phyloP scores from a whole-genome alignment of 2,797 vertebrate genomes.

The Acestrorhynchus altus region DNA sequence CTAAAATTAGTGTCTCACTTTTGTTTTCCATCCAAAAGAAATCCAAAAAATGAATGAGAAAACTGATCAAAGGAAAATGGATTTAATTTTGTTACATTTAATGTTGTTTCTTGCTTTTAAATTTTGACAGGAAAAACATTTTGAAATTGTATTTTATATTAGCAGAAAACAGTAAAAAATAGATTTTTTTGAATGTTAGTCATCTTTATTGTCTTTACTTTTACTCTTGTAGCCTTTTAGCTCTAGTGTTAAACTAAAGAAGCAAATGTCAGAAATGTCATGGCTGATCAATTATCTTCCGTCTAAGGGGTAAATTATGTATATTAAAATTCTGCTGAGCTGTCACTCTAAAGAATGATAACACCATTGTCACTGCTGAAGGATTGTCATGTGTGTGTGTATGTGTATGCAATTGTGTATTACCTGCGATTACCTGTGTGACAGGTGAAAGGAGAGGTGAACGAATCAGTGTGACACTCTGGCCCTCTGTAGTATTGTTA shows the following conservation, averaged over 20 bases:
- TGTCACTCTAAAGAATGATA: neutral
- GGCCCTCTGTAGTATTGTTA: slow-evolving; percentile 33
- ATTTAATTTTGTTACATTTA: too few relatives aligned
- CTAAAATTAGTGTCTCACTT: too few relatives aligned
- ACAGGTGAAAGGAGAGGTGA: slow-evolving; percentile 30
- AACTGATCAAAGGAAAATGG: too few relatives aligned
- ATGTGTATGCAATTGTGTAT: slow-evolving; percentile 1
- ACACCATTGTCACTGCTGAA: neutral
- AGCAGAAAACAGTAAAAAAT: too few relatives aligned
- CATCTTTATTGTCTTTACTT: too few relatives aligned
- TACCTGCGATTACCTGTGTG: slow-evolving; percentile 19
- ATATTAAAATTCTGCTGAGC: neutral
- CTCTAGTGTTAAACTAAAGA: neutral
- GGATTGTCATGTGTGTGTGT: neutral
- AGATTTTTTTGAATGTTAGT: too few relatives aligned
- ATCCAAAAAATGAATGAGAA: too few relatives aligned
- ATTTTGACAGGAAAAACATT: too few relatives aligned
- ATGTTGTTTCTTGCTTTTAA: too few relatives aligned
- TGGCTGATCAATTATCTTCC: neutral
- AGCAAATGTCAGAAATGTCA: neutral
- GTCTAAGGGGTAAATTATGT: neutral
- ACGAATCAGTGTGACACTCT: slow-evolving; percentile 10
- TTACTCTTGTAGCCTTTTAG: too few relatives aligned
- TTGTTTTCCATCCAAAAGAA: too few relatives aligned
- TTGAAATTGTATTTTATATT: too few relatives aligned